Conservation (phyloP, 1,140 invertebrate genomes). For the Campoletis sonorensis region DNA sequence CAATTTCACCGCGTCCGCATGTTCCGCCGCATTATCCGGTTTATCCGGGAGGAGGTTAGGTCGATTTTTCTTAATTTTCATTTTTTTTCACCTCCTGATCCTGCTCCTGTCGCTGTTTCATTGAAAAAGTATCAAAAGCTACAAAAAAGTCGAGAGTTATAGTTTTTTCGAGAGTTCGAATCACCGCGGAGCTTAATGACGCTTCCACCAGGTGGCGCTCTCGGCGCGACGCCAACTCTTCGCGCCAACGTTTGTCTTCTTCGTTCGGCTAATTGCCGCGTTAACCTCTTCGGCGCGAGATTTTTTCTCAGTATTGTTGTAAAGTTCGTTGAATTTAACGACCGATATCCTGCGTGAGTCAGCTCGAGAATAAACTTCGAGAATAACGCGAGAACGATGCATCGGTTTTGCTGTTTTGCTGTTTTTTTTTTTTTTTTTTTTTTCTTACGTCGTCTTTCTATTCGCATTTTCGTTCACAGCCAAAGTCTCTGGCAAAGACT, state of each 20-base stretch:
- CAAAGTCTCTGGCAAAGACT: neutral
- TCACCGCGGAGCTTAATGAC: conserved; percentile 27
- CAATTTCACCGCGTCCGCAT: conserved; percentile 16
- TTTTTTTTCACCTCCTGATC: neutral
- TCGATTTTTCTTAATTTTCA: neutral
- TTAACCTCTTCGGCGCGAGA: conserved; percentile 44
- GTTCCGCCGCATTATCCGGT: conserved; percentile 10
- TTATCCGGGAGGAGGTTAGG: conserved; percentile 68
- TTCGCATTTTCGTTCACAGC: neutral
- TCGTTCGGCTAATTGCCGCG: conserved; percentile 8
- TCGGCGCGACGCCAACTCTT: neutral
- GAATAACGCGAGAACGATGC: neutral
- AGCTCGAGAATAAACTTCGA: conserved; percentile 3
- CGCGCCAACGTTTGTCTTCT: neutral
- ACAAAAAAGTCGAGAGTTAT: no score
- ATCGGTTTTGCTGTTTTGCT: neutral
- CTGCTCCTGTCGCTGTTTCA: neutral
- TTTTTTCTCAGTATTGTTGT: conserved; percentile 73
- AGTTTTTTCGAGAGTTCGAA: no score
- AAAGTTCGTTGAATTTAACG: conserved; percentile 68
- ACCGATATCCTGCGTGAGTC: conserved; percentile 71
- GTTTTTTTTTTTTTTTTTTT: neutral
- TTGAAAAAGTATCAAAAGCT: no score
- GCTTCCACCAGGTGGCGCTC: neutral
- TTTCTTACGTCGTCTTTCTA: neutral